Percentiles rank a stretch among this genome's conserved stretches.
phyloP scores from a whole-genome alignment of 2,113 vertebrate species.

The Phocoena phocoena region DNA sequence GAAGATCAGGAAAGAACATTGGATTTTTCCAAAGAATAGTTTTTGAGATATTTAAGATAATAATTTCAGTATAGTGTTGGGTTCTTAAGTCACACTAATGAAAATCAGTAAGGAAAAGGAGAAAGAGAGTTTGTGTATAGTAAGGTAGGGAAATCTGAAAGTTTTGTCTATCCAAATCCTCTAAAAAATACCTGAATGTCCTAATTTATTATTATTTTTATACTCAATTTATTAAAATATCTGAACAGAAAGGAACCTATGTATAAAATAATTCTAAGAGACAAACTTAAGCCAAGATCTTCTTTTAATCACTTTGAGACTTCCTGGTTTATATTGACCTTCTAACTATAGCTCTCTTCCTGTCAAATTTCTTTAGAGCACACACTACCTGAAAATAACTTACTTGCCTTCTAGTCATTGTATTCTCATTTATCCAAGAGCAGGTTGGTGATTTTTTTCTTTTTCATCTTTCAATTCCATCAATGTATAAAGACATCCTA shows the following conservation, averaged over 20 bases:
- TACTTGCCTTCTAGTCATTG: not conserved
- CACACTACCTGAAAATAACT: not conserved
- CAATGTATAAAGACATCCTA: not conserved
- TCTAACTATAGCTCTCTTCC: not conserved
- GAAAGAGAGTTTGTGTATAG: not conserved
- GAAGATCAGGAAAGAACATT: not conserved
- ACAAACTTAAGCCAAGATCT: not conserved
- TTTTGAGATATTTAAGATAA: not conserved
- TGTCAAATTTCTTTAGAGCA: not conserved
- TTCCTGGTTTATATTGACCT: not conserved
- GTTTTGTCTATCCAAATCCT: not conserved
- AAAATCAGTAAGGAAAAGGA: not conserved
- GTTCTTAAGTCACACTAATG: not conserved
- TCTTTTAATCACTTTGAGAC: slow-evolving; percentile 16
- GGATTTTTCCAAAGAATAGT: not conserved
- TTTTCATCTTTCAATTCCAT: not conserved
- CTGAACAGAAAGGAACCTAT: not conserved
- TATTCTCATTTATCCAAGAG: not conserved
- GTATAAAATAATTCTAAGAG: not conserved
- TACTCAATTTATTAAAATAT: not conserved
- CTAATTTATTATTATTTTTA: no score
- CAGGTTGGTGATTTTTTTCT: not conserved
- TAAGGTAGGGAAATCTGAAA: not conserved
- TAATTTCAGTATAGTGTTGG: not conserved
- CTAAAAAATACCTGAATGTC: not conserved